Evolutionary conservation across 2,113 vertebrate genomes (phyloP), one percentile per base, ranked within the genome.

Genomic region (Amblyornis subalaris): DNA sequence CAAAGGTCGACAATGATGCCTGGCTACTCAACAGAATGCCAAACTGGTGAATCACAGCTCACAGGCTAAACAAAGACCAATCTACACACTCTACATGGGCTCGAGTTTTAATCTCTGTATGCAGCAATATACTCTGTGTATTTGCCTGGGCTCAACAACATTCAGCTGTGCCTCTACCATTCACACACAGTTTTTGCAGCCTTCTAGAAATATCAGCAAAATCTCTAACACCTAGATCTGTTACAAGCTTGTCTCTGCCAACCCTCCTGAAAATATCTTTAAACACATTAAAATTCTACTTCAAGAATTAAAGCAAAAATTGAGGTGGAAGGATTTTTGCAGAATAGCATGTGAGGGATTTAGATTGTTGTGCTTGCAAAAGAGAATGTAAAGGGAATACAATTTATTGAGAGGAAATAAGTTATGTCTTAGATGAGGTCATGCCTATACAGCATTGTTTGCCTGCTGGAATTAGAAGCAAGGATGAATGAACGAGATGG

Each of bases 11-110:
- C 82, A 95, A 76, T 67, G 88, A 88, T 95, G 93, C 79, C 85
- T 89, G 78, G 95, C 81, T 89, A 91, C 93, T 95, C 85, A 90
- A 91, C 93, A 94, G 93, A 95, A 95, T 94, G 89, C 96, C 89
- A 93, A 14, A 73, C 58, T 48, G 44, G 90, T 95, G 91, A 93
- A 93, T 95, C 79, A 86, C 60, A 57, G 92, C 90, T 86, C 75
- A 40, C 48, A 94, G 79, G 61, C 72, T 51, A 88, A 95, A 91
- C 91, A 94, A 92, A 94, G 71, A 71, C 71, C 81, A 70, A 74
- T 66, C 74, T 77, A 66, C 93, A 91, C 67, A 78, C 58, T 90
- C 85, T 72, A 50, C 71, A 48, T 42, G 66, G 58, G 80, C 81
- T 91, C 10, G 3, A 40, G 69, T 94, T 91, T 93, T 80, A 95